phyloP scores from a whole-genome alignment of 2,888 invertebrate genomes.

The Esperia sulphurella region DNA sequence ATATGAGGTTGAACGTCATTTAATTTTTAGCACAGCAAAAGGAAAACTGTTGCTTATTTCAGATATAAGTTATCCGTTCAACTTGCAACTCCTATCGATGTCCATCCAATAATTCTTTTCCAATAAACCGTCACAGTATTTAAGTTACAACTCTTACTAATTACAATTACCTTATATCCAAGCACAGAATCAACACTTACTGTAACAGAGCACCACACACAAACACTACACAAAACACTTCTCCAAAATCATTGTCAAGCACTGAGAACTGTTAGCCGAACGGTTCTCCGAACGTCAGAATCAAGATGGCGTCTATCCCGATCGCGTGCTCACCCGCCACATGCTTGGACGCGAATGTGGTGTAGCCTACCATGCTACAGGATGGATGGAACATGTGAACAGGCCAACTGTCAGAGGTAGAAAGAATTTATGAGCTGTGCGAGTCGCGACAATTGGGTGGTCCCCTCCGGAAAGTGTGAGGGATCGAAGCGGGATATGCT shows the following conservation, averaged over 20 bases:
- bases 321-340: conserved; percentile 51
- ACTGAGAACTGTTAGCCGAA: conserved; percentile 17
- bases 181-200: not conserved
- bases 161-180: not conserved
- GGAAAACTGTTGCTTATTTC: too few species aligned
- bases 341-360: conserved; percentile 59
- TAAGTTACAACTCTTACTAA: not conserved
- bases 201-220: conserved; percentile 1
- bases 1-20: too few species aligned
- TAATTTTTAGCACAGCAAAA: too few species aligned
- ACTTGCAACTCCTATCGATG: too few species aligned
- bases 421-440: conserved; percentile 72
- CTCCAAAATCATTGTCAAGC: conserved; percentile 25
- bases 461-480: conserved; percentile 58
- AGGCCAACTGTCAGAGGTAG: conserved; percentile 63
- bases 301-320: conserved; percentile 42
- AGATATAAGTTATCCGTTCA: too few species aligned
- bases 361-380: conserved; percentile 21
- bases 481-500: conserved; percentile 20
- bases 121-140: too few species aligned
- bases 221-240: conserved; percentile 29
- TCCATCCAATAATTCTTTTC: too few species aligned
- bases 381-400: conserved; percentile 56
- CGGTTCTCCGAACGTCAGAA: conserved; percentile 13
- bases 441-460: conserved; percentile 27